Evolutionary conservation across 2,113 vertebrate species (phyloP), one percentile per base, ranked within the genome.

Genomic region (Thinocorus orbignyianus): DNA sequence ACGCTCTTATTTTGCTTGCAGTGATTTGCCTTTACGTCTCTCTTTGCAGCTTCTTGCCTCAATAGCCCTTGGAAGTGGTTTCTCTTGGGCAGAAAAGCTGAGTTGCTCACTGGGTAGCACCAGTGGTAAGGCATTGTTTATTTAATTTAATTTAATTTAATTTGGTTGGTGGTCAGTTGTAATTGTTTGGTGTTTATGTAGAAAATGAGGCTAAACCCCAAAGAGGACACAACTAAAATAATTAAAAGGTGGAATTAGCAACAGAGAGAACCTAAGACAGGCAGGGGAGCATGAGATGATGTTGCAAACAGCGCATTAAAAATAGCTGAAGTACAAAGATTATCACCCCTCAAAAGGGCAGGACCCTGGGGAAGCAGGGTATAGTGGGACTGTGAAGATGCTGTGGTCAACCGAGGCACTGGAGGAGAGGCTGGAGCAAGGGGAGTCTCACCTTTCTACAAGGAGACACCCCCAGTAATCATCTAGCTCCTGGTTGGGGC

Each of bases 291-390:
- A 8, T 26, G 28, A 79, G 69, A 68, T 41, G 0, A 85, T n/a
- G 26, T 55, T 72, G 46, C 49, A 73, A 83, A 65, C 6, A 37
- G 49, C 0, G 1, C 24, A 10, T 86, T 52, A 57, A 82, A 73
- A 57, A 37, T 17, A 52, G 22, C 7, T 58, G 39, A 49, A 48
- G 5, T 26, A 28, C 0, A 2, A 13, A 22, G 11, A 16, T 5
- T 35, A 42, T 28, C 11, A 18, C 23, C 0, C 0, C n/a, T 68
- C 33, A 18, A 23, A 28, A 72, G 7, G 15, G 37, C 48, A 69
- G 37, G 26, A 60, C 31, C 13, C 16, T 0, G 1, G 10, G 25
- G 54, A 64, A 35, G 11, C 2, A 2, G 1, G 77, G 10, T 13
- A 68, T 22, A 17, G 60, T 30, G 19, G 14, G 33, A 48, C 30